These are phyloP conservation scores for Chrysaora quinquecirrha DNA, from an alignment of 30 jellyfish, hydroid and myxozoan species.

Conservation along the genomic window DNA sequence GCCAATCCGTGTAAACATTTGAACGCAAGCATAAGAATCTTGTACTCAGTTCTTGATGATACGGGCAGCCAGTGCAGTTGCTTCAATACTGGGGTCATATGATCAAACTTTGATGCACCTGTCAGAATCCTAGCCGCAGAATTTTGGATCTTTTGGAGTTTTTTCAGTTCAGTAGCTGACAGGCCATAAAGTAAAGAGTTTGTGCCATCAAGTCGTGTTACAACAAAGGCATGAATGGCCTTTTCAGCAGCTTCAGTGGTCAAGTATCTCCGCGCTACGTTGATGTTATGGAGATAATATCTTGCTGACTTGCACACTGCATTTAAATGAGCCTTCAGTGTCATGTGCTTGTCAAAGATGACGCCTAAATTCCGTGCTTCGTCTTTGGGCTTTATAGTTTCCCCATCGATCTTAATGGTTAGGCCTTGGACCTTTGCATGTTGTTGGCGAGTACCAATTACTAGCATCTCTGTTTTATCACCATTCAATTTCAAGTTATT, in stretches of 20 bases:
- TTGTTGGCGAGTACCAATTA: conserved; percentile 64
- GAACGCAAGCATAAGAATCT: conserved; percentile 56
- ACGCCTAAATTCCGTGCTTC: conserved; percentile 48
- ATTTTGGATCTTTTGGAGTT: conserved; percentile 13
- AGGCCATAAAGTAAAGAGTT: conserved; percentile 8
- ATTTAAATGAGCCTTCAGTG: conserved; percentile 32
- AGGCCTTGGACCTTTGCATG: conserved; percentile 63
- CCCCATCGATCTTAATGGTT: conserved; percentile 56
- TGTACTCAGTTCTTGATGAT: conserved; percentile 35
- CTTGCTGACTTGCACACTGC: conserved; percentile 42
- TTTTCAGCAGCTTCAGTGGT: conserved; percentile 31
- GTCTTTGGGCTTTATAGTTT: conserved; percentile 52
- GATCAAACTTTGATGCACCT: conserved; percentile 18
- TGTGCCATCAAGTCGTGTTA: conserved; percentile 21
- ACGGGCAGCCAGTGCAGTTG: conserved; percentile 20
- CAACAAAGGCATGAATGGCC: conserved; percentile 21
- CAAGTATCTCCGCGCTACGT: conserved; percentile 15
- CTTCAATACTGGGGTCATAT: conserved; percentile 22
- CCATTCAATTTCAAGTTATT: conserved; percentile 43
- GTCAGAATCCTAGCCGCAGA: not conserved
- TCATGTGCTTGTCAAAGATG: conserved; percentile 47
- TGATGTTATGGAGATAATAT: conserved; percentile 22
- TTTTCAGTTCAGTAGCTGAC: conserved; percentile 12
- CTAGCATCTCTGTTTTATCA: conserved; percentile 57
- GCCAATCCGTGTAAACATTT: conserved; percentile 50